Base-by-base conservation (phyloP, 1,140 invertebrate species). In the Temnothorax nylanderi region DNA sequence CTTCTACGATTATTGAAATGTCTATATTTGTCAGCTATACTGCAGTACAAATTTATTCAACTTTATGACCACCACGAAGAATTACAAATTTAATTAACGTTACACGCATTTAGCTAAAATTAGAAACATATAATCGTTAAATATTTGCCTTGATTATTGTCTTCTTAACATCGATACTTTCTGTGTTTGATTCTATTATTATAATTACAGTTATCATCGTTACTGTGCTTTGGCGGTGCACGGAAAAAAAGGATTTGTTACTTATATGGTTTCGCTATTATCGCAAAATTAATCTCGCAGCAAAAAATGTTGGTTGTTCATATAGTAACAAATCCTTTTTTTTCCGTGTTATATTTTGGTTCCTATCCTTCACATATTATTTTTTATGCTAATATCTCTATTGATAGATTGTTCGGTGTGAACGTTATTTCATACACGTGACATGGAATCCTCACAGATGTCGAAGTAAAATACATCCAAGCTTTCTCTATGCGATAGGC, bases 31-130 rank as follows among this genome's bases (percentile, higher is more conserved):
- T 18, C n/a, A 65, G 8, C 8, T 64, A 26, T 26, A 11, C 32
- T 65, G 6, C n/a, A n/a, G n/a, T 67, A 67, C 44, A 51, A 78
- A 49, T 77, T 78, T 37, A 4, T 47, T 21, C 32, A 67, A 67
- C 11, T 64, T 47, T 49, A 37, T 1, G 3, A 51, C 6, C 51
- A 69, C 1, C n/a, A 47, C 18, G 4, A 65, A 78, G 47, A 49
- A 13, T 11, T 69, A 80, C 34, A 16, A 37, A 32, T 80, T 51
- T 67, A 37, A 67, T 21, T 6, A 51, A 51, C 0, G 32, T 26
- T 11, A 34, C 8, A 10, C 1, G 10, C 2, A 49, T 47, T 67
- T 21, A 21, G 18, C 2, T 64, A 18, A 62, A 64, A 78, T 65
- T 64, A 47, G 1, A 78, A 78, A 49, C n/a, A 3, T 75, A n/a